Conservation (phyloP, 2,797 vertebrate genomes). For the Gymnoscopelus microlampas region DNA sequence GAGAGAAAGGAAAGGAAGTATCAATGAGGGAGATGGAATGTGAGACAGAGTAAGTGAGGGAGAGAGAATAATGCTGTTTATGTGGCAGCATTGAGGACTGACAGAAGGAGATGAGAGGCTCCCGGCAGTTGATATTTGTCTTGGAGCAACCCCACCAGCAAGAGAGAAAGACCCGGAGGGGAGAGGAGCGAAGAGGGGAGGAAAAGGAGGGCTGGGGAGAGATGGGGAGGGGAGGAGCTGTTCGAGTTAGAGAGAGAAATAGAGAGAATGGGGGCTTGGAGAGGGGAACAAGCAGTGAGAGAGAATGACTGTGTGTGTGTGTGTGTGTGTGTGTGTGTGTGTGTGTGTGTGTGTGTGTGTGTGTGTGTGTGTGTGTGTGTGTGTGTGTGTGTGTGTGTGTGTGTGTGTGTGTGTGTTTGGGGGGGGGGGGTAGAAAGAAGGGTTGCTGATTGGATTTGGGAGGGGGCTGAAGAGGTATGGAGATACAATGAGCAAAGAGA, state of each 20-base stretch:
- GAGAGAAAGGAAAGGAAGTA: too few relatives aligned
- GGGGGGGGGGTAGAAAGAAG: background rate
- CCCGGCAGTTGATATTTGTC: constrained; percentile 12
- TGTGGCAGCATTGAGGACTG: constrained; percentile 20
- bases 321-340: background rate
- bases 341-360: background rate
- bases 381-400: background rate
- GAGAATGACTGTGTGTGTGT: background rate
- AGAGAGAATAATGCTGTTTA: constrained; percentile 25
- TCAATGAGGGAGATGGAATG: too few relatives aligned
- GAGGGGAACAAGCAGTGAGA: background rate
- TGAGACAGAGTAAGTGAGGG: background rate
- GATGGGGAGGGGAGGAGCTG: background rate
- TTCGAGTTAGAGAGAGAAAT: background rate
- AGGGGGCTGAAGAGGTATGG: constrained; percentile 36
- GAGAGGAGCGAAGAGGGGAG: background rate
- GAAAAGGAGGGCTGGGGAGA: background rate
- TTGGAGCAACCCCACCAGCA: background rate
- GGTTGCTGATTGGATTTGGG: constrained; percentile 37
- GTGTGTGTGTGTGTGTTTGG: background rate
- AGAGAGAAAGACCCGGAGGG: background rate
- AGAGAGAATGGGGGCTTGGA: background rate
- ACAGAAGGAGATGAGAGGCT: constrained; percentile 8
- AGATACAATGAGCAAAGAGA: constrained; percentile 42
- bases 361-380: background rate